Conservation (phyloP, 2,888 invertebrate species). For the Dicranocentrus wangi region DNA sequence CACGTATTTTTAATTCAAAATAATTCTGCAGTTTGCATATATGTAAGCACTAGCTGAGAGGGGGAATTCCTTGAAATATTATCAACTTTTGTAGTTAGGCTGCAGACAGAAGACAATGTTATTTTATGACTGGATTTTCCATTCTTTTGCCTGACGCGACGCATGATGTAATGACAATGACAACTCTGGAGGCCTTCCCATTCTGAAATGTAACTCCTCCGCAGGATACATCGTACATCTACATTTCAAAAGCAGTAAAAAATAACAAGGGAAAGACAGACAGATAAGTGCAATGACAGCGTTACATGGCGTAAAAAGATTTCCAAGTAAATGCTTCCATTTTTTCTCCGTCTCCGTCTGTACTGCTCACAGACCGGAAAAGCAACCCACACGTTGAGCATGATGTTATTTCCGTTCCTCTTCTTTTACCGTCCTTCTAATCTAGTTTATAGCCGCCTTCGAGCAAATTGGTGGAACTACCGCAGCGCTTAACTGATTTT, state of each 20-base stretch:
- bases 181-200: conserved; percentile 16
- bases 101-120: too few relatives aligned
- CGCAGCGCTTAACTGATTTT: too few relatives aligned
- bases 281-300: neutral
- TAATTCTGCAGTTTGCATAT: neutral
- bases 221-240: neutral
- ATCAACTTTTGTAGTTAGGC: neutral
- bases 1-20: neutral
- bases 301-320: conserved; percentile 16
- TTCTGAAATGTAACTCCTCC: neutral
- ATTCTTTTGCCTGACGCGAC: too few relatives aligned
- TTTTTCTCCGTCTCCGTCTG: neutral
- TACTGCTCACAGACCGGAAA: conserved; percentile 16
- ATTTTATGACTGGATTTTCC: too few relatives aligned
- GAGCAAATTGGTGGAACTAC: too few relatives aligned
- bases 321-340: neutral
- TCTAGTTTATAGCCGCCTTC: conserved; percentile 17
- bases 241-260: conserved; percentile 27
- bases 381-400: conserved; percentile 28
- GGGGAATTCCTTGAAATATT: conserved; percentile 38
- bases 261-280: conserved; percentile 26
- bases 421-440: neutral
- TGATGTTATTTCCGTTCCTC: neutral
- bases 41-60: conserved; percentile 28
- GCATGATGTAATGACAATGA: conserved; percentile 32